Evolutionary conservation across 2,113 vertebrate species (phyloP).

Genomic region (Heterotilapia buettikoferi): DNA sequence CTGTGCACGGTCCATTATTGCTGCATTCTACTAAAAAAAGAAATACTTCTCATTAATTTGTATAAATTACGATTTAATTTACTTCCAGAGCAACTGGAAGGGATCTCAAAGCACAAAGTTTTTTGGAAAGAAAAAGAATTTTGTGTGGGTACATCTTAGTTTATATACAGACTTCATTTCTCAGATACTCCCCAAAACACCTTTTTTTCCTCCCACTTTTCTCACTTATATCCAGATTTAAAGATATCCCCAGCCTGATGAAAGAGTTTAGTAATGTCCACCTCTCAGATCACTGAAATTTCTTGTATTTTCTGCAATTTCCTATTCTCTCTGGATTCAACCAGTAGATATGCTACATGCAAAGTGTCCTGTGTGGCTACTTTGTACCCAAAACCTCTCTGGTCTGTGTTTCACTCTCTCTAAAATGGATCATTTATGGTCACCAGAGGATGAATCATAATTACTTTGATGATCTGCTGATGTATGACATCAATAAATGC

Average conservation of each 20-base stretch:
- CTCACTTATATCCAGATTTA: background rate
- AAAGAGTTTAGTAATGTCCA: background rate
- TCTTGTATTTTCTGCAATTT: background rate
- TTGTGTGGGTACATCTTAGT: background rate
- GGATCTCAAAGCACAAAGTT: background rate
- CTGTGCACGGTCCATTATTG: background rate
- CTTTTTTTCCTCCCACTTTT: background rate
- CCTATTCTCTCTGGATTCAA: accelerated
- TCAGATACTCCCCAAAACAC: background rate
- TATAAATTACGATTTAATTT: accelerated
- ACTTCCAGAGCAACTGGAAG: background rate
- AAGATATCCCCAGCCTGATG: background rate
- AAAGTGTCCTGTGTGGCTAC: background rate
- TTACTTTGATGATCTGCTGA: background rate
- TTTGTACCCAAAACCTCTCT: background rate
- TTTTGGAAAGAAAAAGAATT: background rate
- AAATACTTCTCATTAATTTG: background rate
- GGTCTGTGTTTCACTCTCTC: background rate
- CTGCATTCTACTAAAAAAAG: background rate
- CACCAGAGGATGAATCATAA: background rate
- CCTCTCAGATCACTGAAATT: background rate
- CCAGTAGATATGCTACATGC: background rate
- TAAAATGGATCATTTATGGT: background rate
- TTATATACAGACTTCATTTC: background rate
- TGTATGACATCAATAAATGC: background rate